A percentile compares a stretch with the other conserved stretches of the same genome.
These are phyloP conservation scores for Orientallactaga bullata DNA, from an alignment of 2,113 vertebrate genomes.

Conservation along the genomic window DNA sequence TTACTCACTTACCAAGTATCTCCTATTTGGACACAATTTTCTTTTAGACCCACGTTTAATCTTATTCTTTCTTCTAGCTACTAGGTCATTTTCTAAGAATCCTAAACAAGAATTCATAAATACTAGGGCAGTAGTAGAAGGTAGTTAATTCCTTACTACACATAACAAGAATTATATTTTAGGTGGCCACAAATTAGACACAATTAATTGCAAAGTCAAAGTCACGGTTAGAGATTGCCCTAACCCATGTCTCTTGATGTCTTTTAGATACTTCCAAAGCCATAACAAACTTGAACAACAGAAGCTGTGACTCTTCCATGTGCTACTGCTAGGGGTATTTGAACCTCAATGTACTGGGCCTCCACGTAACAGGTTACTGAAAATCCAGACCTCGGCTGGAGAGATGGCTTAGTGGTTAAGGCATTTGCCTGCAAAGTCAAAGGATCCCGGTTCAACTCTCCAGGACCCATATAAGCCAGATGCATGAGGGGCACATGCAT, in stretches of 20 bases:
- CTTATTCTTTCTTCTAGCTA: constrained; percentile 47
- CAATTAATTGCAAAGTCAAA: neutral
- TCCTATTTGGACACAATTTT: neutral
- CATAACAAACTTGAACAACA: neutral
- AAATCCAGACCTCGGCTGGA: too few species aligned
- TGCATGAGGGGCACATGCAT: too few species aligned
- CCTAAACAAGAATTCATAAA: neutral
- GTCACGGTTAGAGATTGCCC: neutral
- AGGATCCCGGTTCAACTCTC: too few species aligned
- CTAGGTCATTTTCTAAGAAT: neutral
- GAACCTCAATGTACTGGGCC: neutral
- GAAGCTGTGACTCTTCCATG: neutral
- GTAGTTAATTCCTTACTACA: neutral
- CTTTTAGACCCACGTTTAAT: constrained; percentile 1
- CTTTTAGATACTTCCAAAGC: neutral
- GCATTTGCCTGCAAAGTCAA: too few species aligned
- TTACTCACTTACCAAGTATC: neutral
- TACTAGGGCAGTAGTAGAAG: neutral
- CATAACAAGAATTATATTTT: constrained; percentile 19
- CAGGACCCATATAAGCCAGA: too few species aligned
- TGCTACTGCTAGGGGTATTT: neutral
- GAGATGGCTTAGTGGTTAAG: too few species aligned
- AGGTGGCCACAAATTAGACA: neutral
- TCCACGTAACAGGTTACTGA: neutral
- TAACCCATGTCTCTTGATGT: neutral